Percentiles rank a stretch among this genome's conserved stretches.
These are phyloP conservation scores for Rhincodon typus DNA, from an alignment of 2,797 vertebrate genomes.

Conservation along the genomic window DNA sequence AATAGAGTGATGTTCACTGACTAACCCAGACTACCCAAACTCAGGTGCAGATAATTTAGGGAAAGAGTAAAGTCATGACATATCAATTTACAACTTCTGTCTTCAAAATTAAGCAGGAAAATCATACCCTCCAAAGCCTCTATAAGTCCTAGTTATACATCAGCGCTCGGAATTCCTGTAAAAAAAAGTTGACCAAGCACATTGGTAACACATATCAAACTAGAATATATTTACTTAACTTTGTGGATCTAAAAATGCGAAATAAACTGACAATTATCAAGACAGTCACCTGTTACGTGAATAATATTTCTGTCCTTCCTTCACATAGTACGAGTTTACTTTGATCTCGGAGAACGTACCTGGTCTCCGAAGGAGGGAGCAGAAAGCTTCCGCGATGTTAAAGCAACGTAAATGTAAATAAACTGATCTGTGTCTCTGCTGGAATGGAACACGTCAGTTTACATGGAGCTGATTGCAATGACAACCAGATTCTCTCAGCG, in stretches of 20 bases:
- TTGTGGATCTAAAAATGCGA: not conserved
- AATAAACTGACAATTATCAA: not conserved
- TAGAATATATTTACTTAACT: not conserved
- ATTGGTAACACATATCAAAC: not conserved
- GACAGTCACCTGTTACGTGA: not conserved
- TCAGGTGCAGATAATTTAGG: not conserved
- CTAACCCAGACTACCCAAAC: not conserved
- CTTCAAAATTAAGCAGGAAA: not conserved
- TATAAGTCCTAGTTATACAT: not conserved
- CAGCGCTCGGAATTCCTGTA: not conserved
- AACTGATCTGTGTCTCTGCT: not conserved
- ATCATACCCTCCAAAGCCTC: not conserved
- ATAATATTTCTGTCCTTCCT: not conserved
- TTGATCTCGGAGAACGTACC: not conserved
- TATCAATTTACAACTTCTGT: not conserved
- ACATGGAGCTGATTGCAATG: not conserved
- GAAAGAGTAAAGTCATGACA: not conserved
- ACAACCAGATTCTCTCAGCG: not conserved
- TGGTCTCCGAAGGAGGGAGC: not conserved
- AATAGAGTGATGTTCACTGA: not conserved
- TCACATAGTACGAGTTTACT: not conserved
- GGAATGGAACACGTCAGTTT: not conserved
- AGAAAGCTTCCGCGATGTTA: not conserved
- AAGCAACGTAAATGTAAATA: not conserved
- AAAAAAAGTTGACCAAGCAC: not conserved